These are phyloP conservation scores for Nemotelus pantherinus DNA, from an alignment of 2,888 invertebrate genomes.

Conservation along the genomic window DNA sequence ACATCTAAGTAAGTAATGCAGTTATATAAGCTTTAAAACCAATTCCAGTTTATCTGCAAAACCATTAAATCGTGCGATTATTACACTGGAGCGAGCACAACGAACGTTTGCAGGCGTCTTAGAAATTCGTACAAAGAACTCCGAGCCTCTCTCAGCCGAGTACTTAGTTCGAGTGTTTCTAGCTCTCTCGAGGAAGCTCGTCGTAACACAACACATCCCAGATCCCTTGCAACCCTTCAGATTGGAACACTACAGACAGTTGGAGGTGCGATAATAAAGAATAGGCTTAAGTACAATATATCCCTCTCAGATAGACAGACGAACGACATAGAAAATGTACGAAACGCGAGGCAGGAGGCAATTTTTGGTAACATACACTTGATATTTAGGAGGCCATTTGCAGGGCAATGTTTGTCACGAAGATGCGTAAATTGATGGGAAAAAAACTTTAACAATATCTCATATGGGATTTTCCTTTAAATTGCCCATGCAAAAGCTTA, in stretches of 20 bases:
- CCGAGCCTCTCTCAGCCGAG: background rate
- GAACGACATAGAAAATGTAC: background rate
- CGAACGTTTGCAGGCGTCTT: conserved; percentile 7
- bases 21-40: conserved; percentile 42
- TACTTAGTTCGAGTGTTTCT: conserved; percentile 27
- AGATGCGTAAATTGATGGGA: conserved; percentile 46
- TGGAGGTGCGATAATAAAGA: conserved; percentile 18
- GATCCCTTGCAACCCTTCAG: background rate
- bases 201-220: conserved; percentile 19
- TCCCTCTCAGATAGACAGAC: conserved; percentile 6
- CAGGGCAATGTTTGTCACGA: conserved; percentile 44
- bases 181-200: background rate
- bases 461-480: conserved; percentile 42
- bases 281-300: conserved; percentile 34
- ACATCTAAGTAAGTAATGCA: conserved; percentile 38
- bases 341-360: background rate
- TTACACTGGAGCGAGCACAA: conserved; percentile 29
- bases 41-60: conserved; percentile 41
- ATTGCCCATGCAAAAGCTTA: conserved; percentile 25
- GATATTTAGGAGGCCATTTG: conserved; percentile 32
- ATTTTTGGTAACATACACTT: conserved; percentile 33
- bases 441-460: conserved; percentile 47
- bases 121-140: conserved; percentile 18
- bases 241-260: background rate
- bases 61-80: conserved; percentile 42